These are phyloP conservation scores for Aphelenchoides bicaudatus DNA, from an alignment of 2,888 invertebrate species.

Conservation along the genomic window DNA sequence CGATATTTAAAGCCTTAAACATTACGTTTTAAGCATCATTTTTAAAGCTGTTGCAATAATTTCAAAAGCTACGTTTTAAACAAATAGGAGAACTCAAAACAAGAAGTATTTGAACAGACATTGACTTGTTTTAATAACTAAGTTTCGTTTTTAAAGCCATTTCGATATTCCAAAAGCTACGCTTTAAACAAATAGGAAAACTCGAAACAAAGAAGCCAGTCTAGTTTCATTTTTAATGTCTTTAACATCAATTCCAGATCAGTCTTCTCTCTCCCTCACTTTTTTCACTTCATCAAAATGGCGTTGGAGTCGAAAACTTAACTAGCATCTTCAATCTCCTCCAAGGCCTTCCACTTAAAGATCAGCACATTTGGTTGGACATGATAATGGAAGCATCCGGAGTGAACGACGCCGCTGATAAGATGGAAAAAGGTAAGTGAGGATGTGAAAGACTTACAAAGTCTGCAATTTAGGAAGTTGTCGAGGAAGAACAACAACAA, in stretches of 20 bases:
- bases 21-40: too few species aligned
- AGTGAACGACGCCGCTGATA: conserved; percentile 38
- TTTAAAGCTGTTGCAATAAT: too few species aligned
- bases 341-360: conserved; percentile 24
- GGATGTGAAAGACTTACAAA: background rate
- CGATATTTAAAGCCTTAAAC: too few species aligned
- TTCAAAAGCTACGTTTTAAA: too few species aligned
- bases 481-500: too few species aligned
- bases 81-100: background rate
- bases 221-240: too few species aligned
- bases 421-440: too few species aligned
- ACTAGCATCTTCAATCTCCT: conserved; percentile 25
- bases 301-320: conserved; percentile 35
- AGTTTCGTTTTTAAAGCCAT: background rate
- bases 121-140: background rate
- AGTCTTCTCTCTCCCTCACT: conserved; percentile 48
- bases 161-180: background rate
- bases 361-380: conserved; percentile 44
- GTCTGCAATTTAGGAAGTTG: background rate
- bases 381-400: conserved; percentile 50
- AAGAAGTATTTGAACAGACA: background rate
- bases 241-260: conserved; percentile 30
- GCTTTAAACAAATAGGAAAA: background rate
- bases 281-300: conserved; percentile 45
- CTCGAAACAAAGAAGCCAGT: too few species aligned